Conservation (phyloP, 2,888 invertebrate genomes). For the Yponomeuta plumbellus region DNA sequence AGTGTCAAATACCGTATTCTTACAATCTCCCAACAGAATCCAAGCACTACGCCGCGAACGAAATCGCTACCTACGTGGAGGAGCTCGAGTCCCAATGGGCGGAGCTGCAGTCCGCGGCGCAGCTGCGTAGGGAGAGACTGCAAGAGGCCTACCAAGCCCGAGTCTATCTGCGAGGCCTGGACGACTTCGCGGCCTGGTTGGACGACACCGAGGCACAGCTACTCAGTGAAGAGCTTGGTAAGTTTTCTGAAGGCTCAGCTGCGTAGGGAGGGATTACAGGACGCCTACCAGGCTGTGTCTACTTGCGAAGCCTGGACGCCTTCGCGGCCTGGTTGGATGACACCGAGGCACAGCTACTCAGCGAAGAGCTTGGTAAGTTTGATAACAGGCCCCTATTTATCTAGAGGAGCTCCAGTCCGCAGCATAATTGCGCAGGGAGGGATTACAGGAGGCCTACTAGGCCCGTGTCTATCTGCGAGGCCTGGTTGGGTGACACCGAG, state of each 20-base stretch:
- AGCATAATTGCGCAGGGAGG: slow-evolving; percentile 67
- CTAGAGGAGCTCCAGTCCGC: slow-evolving; percentile 87
- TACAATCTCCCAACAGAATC: slow-evolving; percentile 58
- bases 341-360: slow-evolving; percentile 67
- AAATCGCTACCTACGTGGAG: slow-evolving; percentile 88
- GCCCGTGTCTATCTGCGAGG: slow-evolving; percentile 91
- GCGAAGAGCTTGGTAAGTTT: slow-evolving; percentile 62
- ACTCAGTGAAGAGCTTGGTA: slow-evolving; percentile 68
- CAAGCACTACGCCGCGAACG: slow-evolving; percentile 92
- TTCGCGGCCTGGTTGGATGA: slow-evolving; percentile 96
- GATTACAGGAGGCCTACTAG: slow-evolving; percentile 40
- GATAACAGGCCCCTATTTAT: slow-evolving; percentile 77
- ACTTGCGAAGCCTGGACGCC: slow-evolving; percentile 93
- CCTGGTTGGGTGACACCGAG: slow-evolving; percentile 88
- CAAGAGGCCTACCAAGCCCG: slow-evolving; percentile 95
- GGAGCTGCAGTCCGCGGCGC: slow-evolving; percentile 85
- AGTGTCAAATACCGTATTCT: too few species aligned
- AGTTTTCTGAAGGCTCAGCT: too few species aligned
- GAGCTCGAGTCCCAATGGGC: slow-evolving; percentile 93
- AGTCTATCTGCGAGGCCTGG: slow-evolving; percentile 90
- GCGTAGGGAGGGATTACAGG: slow-evolving; percentile 89
- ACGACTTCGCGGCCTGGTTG: slow-evolving; percentile 96
- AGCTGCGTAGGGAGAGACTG: slow-evolving; percentile 88
- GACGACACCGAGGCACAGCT: slow-evolving; percentile 81
- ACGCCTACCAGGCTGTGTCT: slow-evolving; percentile 94